Evolutionary conservation across 2,113 vertebrate species (phyloP), one percentile per base, ranked within the genome.

Genomic region (Cranoglanis bouderius): DNA sequence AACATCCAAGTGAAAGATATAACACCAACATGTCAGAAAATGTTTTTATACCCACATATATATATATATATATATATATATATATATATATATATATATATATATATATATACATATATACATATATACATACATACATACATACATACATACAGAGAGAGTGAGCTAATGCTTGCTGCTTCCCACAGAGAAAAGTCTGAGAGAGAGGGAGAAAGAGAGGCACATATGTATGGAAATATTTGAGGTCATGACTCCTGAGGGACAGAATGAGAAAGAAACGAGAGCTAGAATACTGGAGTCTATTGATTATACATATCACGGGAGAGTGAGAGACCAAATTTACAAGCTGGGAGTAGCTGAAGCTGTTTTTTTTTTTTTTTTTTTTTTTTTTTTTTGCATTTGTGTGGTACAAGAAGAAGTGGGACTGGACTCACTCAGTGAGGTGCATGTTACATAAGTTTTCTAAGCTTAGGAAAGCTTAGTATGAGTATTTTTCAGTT

Each of bases 141-240:
- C 1, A 53, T 14, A 53, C 1, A 55, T 13, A 51, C 5, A 19
- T 61, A 26, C 1, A 35, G n/a, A 70, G 32, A 70, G n/a, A 85
- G 89, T 87, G 87, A 61, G 61, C 84, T 91, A 91, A 92, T 93
- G 92, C 94, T 94, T 93, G 94, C 94, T 89, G 63, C 86, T 91
- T 90, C 92, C 84, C 91, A 38, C 46, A 26, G 55, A 75, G 46
- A 72, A 59, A 57, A 29, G 19, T 65, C 38, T 57, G 81, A 77
- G 49, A 80, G 57, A 49, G 67, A 77, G n/a, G 13, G 74, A 85
- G 89, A 90, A 90, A 19, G 78, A 13, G 89, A 91, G 85, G 91
- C 91, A 93, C 92, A 93, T 91, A 93, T 93, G 93, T 93, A 92
- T 90, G 92, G 93, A 95, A 93, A 93, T 92, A 92, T 90, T 92